Evolutionary conservation across 2,797 vertebrate species (phyloP).

Genomic region (Microchirus variegatus): DNA sequence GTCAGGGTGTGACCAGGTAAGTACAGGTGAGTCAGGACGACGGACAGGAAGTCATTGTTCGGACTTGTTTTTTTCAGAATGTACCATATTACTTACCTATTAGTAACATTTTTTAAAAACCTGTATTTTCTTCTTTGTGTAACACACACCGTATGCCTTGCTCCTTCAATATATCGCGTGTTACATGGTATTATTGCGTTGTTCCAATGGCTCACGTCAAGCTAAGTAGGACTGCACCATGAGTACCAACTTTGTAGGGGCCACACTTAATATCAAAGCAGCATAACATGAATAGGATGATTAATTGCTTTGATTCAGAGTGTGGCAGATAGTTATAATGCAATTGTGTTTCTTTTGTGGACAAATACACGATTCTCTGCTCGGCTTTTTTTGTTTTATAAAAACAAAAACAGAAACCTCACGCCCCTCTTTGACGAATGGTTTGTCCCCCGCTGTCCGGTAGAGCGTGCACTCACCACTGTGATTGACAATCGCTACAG

Average conservation of each 20-base stretch:
- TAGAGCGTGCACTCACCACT: not conserved
- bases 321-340: not conserved
- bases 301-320: fast-evolving
- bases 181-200: not conserved
- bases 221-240: constrained; percentile 49
- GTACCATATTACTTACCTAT: too few relatives aligned
- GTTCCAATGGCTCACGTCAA: not conserved
- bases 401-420: too few relatives aligned
- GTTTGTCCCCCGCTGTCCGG: constrained; percentile 16
- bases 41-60: not conserved
- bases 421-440: constrained; percentile 21
- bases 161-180: too few relatives aligned
- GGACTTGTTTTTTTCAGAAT: not conserved
- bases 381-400: too few relatives aligned
- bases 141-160: too few relatives aligned
- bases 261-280: not conserved
- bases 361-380: too few relatives aligned
- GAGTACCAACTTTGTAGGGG: constrained; percentile 8
- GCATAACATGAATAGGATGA: fast-evolving
- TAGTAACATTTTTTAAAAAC: not conserved
- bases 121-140: too few relatives aligned
- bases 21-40: not conserved
- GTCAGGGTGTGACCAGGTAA: constrained; percentile 1
- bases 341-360: not conserved
- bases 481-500: not conserved